Percentiles rank a stretch among this genome's conserved stretches.
Conservation (phyloP, 2,797 vertebrate genomes). For the Staurois parvus region DNA sequence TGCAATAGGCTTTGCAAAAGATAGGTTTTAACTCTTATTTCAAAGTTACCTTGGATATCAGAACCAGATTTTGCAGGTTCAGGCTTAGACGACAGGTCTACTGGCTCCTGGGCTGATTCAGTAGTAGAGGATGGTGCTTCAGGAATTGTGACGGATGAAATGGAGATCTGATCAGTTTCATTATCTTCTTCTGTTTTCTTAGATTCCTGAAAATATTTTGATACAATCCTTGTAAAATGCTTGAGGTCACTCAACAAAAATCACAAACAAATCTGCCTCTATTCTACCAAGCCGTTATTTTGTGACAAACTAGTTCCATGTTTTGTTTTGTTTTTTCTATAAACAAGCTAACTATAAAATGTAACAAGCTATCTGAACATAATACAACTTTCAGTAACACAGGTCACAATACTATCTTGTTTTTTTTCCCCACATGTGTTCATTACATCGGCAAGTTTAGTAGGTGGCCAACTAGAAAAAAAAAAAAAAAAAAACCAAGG, state of each 20-base stretch:
- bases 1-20: background rate
- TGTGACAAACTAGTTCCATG: too few species aligned
- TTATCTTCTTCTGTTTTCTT: constrained; percentile 60
- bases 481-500: too few species aligned
- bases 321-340: too few species aligned
- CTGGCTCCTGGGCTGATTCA: constrained; percentile 72
- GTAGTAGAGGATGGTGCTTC: constrained; percentile 65
- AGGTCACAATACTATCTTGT: too few species aligned
- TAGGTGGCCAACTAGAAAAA: too few species aligned
- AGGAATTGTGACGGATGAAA: constrained; percentile 41
- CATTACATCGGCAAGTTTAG: too few species aligned
- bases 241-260: background rate
- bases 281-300: too few species aligned
- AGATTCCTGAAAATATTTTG: constrained; percentile 34
- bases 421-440: too few species aligned
- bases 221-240: background rate
- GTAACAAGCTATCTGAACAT: too few species aligned
- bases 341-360: too few species aligned
- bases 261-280: background rate
- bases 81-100: constrained; percentile 90
- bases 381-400: too few species aligned
- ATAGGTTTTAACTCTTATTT: background rate
- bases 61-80: constrained; percentile 72
- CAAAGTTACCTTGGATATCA: constrained; percentile 72
- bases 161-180: constrained; percentile 53